Conservation (phyloP, 2,797 vertebrate genomes). For the Rhyacichthys aspro region DNA sequence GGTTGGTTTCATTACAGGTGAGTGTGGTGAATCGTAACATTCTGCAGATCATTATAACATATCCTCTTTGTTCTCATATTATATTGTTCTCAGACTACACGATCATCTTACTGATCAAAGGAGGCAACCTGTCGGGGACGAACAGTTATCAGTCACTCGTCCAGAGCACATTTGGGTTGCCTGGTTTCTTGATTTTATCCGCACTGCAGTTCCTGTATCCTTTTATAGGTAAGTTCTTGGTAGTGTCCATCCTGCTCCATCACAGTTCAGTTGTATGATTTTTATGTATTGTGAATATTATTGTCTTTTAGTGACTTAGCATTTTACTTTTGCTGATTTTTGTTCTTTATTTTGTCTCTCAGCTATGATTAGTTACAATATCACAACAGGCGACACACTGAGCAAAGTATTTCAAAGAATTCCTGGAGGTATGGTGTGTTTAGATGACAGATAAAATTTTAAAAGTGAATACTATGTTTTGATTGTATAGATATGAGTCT, state of each 20-base stretch:
- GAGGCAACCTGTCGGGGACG: conserved; percentile 87
- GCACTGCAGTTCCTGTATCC: conserved; percentile 94
- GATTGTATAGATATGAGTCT: too few species aligned
- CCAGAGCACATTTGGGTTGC: conserved; percentile 86
- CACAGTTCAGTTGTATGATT: background rate
- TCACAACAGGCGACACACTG: conserved; percentile 92
- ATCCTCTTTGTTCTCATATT: background rate
- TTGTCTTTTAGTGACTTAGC: background rate
- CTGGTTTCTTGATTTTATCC: conserved; percentile 89
- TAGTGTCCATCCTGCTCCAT: too few species aligned
- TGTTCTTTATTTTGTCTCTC: conserved; percentile 24
- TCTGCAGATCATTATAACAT: too few species aligned
- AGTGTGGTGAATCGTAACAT: background rate
- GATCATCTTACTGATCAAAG: conserved; percentile 93
- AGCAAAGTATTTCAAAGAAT: conserved; percentile 95
- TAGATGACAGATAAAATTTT: too few species aligned
- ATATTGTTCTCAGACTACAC: conserved; percentile 85
- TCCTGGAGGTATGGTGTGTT: conserved; percentile 84
- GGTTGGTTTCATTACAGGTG: conserved; percentile 89
- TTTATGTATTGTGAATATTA: background rate
- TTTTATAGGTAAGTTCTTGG: conserved; percentile 88
- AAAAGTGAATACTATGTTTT: too few species aligned
- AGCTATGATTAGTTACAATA: conserved; percentile 99
- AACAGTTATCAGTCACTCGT: conserved; percentile 93
- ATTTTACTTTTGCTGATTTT: background rate